Conservation (phyloP, 1,140 invertebrate genomes). For the Acyrthosiphon pisum region DNA sequence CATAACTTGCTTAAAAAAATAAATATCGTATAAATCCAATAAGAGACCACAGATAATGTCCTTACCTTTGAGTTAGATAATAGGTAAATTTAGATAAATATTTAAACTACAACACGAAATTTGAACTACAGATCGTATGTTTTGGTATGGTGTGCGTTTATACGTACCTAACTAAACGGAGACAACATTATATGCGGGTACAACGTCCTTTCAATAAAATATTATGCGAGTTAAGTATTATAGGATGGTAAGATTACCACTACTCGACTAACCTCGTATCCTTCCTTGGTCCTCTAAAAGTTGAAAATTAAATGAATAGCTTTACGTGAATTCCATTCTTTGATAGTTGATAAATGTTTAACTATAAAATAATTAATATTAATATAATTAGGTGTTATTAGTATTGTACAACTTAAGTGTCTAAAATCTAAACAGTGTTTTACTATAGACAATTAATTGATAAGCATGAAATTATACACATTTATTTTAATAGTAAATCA, state of each 20-base stretch:
- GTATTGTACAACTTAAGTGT: neutral
- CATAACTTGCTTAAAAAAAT: too few species aligned
- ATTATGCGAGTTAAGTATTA: too few species aligned
- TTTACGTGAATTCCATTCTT: constrained; percentile 20
- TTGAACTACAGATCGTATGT: neutral
- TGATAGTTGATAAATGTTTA: neutral
- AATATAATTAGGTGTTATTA: neutral
- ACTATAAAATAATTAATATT: neutral
- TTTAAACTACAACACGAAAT: neutral
- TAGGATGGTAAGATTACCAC: neutral
- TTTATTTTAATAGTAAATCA: neutral
- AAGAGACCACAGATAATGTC: neutral
- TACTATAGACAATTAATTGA: neutral
- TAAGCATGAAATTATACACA: neutral
- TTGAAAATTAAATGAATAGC: neutral
- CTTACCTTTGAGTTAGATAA: neutral
- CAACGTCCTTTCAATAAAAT: neutral
- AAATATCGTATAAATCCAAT: neutral
- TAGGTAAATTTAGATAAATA: neutral
- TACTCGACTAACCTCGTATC: neutral
- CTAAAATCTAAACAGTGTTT: neutral
- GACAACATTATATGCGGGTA: neutral
- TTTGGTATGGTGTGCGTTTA: neutral
- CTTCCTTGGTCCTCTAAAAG: neutral
- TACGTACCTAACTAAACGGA: neutral